phyloP scores from a whole-genome alignment of 2,888 invertebrate genomes.

The Odontocolon sp. region DNA sequence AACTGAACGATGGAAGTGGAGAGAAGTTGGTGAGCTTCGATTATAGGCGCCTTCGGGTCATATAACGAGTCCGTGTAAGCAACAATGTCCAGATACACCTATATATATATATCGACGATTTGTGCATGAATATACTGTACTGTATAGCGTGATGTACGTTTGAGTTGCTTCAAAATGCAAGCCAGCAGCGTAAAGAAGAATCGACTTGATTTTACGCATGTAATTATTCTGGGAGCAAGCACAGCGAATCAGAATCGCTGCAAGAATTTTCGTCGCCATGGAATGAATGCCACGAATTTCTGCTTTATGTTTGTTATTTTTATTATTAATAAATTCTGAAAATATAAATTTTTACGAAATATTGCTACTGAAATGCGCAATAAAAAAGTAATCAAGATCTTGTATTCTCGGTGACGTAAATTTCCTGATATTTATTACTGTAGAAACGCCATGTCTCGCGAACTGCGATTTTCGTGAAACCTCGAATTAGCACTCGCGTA shows the following conservation, averaged over 20 bases:
- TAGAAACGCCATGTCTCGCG: background rate
- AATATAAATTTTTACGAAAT: too few species aligned
- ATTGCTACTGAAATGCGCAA: too few species aligned
- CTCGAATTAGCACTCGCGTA: slow-evolving; percentile 12
- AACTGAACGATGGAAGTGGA: slow-evolving; percentile 14
- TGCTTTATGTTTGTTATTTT: too few species aligned
- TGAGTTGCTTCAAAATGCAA: background rate
- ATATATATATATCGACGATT: background rate
- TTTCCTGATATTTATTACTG: background rate
- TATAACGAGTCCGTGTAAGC: slow-evolving; percentile 40
- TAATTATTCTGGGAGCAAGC: slow-evolving; percentile 10
- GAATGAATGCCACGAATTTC: background rate
- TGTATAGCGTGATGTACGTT: background rate
- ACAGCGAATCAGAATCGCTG: background rate
- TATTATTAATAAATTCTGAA: too few species aligned
- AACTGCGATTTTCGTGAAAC: slow-evolving; percentile 1
- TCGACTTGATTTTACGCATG: slow-evolving; percentile 1
- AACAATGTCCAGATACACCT: slow-evolving; percentile 27
- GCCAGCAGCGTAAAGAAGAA: background rate
- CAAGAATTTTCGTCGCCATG: background rate
- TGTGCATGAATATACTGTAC: background rate
- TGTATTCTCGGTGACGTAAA: background rate
- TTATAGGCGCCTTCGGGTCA: slow-evolving; percentile 62
- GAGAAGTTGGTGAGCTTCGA: slow-evolving; percentile 44
- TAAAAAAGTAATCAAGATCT: background rate